phyloP scores from a whole-genome alignment of 2,113 vertebrate species.

The Corythaixoides concolor region DNA sequence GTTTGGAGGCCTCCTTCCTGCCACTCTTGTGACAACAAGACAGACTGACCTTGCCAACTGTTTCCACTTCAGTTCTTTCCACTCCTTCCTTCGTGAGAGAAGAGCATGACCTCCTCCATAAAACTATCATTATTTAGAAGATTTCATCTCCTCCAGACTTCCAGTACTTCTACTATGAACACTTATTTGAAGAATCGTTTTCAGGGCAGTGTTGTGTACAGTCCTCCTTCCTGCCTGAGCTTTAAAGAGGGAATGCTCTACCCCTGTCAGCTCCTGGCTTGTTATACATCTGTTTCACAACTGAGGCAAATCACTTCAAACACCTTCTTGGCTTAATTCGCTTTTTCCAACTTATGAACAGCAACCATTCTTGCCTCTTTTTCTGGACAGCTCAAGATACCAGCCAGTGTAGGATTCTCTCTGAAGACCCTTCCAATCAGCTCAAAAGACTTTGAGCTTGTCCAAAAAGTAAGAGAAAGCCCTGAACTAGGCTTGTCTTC shows the following conservation, averaged over 20 bases:
- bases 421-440: neutral
- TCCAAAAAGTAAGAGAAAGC: neutral
- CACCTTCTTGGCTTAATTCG: neutral
- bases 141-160: neutral
- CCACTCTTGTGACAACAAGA: neutral
- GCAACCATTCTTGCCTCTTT: neutral
- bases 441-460: neutral
- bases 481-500: neutral
- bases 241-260: neutral
- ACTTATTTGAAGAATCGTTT: neutral
- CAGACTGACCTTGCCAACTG: neutral
- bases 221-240: neutral
- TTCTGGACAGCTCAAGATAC: neutral
- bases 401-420: neutral
- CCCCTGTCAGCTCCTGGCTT: neutral
- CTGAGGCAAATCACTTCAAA: neutral
- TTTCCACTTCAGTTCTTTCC: neutral
- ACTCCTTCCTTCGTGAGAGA: neutral
- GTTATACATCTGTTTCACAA: neutral
- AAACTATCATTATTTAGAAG: neutral
- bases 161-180: neutral
- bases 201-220: neutral
- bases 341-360: neutral
- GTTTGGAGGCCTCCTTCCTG: slow-evolving; percentile 31
- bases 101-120: neutral